phyloP scores from a whole-genome alignment of 1,140 invertebrate species.

The Acromyrmex heyeri region DNA sequence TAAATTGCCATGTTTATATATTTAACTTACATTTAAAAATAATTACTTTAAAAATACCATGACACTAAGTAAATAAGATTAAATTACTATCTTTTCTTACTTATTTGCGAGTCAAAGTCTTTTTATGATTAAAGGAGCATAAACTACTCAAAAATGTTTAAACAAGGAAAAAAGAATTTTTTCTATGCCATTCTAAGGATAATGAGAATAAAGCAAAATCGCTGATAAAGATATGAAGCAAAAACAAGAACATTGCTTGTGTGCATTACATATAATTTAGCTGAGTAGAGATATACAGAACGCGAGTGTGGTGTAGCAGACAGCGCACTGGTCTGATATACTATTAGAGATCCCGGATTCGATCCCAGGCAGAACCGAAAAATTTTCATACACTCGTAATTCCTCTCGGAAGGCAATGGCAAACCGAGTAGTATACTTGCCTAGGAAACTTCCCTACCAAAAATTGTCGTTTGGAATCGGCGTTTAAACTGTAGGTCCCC shows the following conservation, averaged over 20 bases:
- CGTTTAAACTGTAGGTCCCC: too few relatives aligned
- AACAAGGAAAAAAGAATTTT: neutral
- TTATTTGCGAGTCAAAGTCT: neutral
- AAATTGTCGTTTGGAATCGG: too few relatives aligned
- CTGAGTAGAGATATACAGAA: neutral
- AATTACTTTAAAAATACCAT: slow-evolving; percentile 20
- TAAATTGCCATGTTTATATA: neutral
- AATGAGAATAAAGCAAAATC: neutral
- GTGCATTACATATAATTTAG: neutral
- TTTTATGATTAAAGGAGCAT: neutral
- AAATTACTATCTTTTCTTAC: neutral
- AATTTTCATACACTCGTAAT: too few relatives aligned
- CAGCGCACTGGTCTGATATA: too few relatives aligned
- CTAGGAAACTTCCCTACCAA: too few relatives aligned
- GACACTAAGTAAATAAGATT: neutral
- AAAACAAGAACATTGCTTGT: neutral
- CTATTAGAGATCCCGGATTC: too few relatives aligned
- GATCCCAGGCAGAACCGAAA: too few relatives aligned
- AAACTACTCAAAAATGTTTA: neutral
- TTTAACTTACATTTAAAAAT: slow-evolving; percentile 9
- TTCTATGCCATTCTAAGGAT: neutral
- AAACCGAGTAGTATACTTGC: too few relatives aligned
- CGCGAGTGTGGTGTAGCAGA: too few relatives aligned
- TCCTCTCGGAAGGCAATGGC: too few relatives aligned
- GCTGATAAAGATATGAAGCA: neutral